Percentiles rank a stretch among this genome's conserved stretches.
Conservation (phyloP, 2,113 vertebrate genomes). For the Physeter macrocephalus region DNA sequence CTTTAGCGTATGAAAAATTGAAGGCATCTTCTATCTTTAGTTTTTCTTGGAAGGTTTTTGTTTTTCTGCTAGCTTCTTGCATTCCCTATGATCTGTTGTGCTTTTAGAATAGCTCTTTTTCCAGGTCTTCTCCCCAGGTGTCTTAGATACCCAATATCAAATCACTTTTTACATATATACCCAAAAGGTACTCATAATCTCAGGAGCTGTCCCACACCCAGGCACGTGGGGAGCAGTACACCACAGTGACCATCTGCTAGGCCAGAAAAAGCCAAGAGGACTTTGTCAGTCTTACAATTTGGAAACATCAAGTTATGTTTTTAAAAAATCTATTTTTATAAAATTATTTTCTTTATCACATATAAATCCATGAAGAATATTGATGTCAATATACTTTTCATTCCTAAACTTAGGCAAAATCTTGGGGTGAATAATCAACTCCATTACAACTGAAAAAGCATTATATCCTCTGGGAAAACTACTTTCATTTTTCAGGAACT, state of each 20-base stretch:
- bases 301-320: neutral
- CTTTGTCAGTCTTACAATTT: neutral
- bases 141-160: neutral
- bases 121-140: neutral
- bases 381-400: constrained; percentile 12
- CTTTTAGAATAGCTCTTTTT: neutral
- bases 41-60: constrained; percentile 3
- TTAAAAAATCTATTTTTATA: constrained; percentile 1
- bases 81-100: neutral
- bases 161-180: neutral
- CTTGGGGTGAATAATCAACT: constrained; percentile 13
- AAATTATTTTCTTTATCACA: neutral
- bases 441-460: neutral
- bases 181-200: neutral
- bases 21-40: neutral
- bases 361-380: constrained; percentile 17
- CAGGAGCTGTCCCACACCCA: neutral
- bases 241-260: neutral
- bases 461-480: neutral
- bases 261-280: neutral
- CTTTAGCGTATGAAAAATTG: neutral
- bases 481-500: constrained; percentile 4
- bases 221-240: neutral
- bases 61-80: neutral
- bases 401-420: constrained; percentile 32